Evolutionary conservation across 2,113 vertebrate genomes (phyloP).

Genomic region (Pomatostomus ruficeps): DNA sequence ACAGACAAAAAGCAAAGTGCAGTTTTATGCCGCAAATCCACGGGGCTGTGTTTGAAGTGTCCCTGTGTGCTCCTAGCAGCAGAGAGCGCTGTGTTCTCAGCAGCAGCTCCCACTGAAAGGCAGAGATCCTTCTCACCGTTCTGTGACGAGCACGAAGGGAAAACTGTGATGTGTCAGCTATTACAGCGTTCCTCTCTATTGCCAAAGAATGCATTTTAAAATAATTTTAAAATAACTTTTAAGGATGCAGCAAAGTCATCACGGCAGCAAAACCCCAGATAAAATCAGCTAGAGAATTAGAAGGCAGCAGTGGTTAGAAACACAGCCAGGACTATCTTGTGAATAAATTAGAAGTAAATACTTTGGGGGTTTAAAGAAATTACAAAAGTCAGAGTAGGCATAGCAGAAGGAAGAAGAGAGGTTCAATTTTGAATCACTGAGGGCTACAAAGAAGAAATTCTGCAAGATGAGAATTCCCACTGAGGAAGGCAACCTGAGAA

Average conservation of each 20-base stretch:
- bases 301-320: neutral
- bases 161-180: neutral
- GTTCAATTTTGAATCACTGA: neutral
- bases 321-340: neutral
- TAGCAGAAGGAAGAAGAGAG: neutral
- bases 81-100: neutral
- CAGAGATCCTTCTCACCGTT: neutral
- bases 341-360: neutral
- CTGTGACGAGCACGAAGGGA: rapidly evolving
- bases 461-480: neutral
- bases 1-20: neutral
- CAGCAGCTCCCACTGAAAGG: neutral
- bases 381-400: neutral
- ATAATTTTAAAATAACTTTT: neutral
- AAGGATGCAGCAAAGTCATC: neutral
- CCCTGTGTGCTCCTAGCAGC: neutral
- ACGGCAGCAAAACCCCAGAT: neutral
- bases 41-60: neutral
- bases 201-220: neutral
- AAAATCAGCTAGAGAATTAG: neutral
- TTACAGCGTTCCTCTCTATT: neutral
- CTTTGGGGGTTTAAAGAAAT: neutral
- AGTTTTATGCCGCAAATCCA: neutral
- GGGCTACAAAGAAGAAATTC: neutral
- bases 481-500: neutral